These are phyloP conservation scores for Diuraphis noxia DNA, from an alignment of 1,140 invertebrate genomes.

Conservation along the genomic window DNA sequence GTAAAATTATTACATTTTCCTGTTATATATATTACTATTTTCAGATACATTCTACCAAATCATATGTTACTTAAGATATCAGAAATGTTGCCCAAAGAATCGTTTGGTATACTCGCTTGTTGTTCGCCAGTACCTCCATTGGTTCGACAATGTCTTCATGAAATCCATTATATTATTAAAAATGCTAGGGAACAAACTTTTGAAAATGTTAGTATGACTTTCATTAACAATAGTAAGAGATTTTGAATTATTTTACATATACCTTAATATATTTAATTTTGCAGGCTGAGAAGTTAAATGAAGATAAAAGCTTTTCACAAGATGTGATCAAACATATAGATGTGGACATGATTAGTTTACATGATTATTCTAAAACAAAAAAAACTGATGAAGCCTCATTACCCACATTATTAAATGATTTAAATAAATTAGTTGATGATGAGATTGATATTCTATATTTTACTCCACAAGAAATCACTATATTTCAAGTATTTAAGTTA, in stretches of 20 bases:
- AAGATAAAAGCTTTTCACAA: slow-evolving; percentile 23
- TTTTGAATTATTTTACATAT: background rate
- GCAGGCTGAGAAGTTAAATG: background rate
- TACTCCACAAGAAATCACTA: slow-evolving; percentile 27
- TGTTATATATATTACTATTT: slow-evolving; percentile 50
- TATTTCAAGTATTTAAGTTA: background rate
- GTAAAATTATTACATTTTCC: background rate
- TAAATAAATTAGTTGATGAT: background rate
- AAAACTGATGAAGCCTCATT: background rate
- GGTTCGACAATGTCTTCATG: slow-evolving; percentile 74
- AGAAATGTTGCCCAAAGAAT: slow-evolving; percentile 87
- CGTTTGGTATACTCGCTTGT: slow-evolving; percentile 90
- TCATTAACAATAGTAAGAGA: background rate
- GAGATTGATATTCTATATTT: slow-evolving; percentile 1
- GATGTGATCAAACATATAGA: slow-evolving; percentile 22
- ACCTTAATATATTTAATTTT: background rate
- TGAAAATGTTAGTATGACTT: slow-evolving; percentile 64
- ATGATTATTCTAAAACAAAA: slow-evolving; percentile 38
- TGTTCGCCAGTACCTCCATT: slow-evolving; percentile 92
- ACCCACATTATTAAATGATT: slow-evolving; percentile 23
- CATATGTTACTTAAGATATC: slow-evolving; percentile 93
- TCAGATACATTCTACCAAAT: slow-evolving; percentile 89
- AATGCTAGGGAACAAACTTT: slow-evolving; percentile 75
- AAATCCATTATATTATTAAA: slow-evolving; percentile 76
- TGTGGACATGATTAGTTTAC: slow-evolving; percentile 42